Evolutionary conservation across 2,888 invertebrate genomes (phyloP).

Genomic region (Oscheius sp.): DNA sequence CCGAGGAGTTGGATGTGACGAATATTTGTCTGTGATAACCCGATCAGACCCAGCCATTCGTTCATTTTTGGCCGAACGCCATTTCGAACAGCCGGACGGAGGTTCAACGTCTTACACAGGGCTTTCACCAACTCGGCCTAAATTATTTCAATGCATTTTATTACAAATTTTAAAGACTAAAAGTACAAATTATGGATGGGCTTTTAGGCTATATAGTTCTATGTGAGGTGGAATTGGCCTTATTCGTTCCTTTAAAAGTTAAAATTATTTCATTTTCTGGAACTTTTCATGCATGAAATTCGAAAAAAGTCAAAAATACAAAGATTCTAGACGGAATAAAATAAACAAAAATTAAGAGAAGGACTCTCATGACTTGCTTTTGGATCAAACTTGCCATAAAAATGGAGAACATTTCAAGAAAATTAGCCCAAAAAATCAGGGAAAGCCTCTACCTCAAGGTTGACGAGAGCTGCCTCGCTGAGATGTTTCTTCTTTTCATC

Average conservation of each 20-base stretch:
- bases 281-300: no score
- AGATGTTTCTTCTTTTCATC: neutral
- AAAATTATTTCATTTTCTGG: no score
- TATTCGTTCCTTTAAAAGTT: neutral
- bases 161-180: no score
- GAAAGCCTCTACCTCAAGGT: constrained; percentile 1
- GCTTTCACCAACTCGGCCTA: constrained; percentile 21
- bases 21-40: constrained; percentile 44
- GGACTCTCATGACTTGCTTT: no score
- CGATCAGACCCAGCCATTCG: constrained; percentile 45
- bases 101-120: constrained; percentile 15
- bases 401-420: neutral
- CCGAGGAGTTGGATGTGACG: constrained; percentile 48
- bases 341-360: no score
- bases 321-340: no score
- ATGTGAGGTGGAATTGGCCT: neutral
- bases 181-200: no score
- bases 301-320: no score
- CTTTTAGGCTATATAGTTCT: no score
- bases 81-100: constrained; percentile 9
- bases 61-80: constrained; percentile 8
- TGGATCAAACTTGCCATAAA: no score
- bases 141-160: no score
- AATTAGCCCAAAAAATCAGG: no score
- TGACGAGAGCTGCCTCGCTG: constrained; percentile 14